These are phyloP conservation scores for Podilymbus podiceps DNA, from an alignment of 2,113 vertebrate genomes.

Conservation along the genomic window DNA sequence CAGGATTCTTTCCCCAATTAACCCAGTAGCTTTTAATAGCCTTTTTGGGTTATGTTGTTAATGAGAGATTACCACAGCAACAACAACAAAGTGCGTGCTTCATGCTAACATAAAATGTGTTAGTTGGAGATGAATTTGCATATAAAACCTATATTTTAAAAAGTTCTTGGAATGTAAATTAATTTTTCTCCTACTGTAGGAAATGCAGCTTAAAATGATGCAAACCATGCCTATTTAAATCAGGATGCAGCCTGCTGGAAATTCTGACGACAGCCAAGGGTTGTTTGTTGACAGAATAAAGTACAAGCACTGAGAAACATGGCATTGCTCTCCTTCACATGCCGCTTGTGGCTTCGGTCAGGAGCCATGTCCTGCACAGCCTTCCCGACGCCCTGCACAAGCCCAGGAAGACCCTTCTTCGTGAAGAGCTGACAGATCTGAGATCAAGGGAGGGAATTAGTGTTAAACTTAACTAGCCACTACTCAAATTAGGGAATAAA, in stretches of 20 bases:
- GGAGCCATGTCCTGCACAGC: background rate
- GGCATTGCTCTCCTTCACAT: background rate
- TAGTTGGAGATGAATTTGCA: background rate
- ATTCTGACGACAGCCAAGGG: background rate
- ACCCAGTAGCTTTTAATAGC: background rate
- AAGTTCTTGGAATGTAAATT: slow-evolving; percentile 1
- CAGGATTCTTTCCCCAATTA: background rate
- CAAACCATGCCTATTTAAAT: background rate
- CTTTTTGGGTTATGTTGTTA: background rate
- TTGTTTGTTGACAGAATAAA: background rate
- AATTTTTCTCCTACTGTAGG: background rate
- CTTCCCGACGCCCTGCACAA: background rate
- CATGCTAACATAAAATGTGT: background rate
- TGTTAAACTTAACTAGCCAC: background rate
- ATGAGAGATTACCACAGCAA: background rate
- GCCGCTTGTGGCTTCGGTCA: background rate
- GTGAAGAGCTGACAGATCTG: background rate
- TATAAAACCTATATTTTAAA: background rate
- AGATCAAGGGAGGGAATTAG: slow-evolving; percentile 11
- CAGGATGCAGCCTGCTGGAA: background rate
- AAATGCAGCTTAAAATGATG: background rate
- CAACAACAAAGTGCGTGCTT: background rate
- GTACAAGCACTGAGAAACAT: background rate
- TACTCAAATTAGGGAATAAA: background rate
- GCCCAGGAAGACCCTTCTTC: background rate